A percentile compares a stretch with the other conserved stretches of the same genome.
Evolutionary conservation across 2,888 invertebrate species (phyloP).

Genomic region (Euzophera pinguis): DNA sequence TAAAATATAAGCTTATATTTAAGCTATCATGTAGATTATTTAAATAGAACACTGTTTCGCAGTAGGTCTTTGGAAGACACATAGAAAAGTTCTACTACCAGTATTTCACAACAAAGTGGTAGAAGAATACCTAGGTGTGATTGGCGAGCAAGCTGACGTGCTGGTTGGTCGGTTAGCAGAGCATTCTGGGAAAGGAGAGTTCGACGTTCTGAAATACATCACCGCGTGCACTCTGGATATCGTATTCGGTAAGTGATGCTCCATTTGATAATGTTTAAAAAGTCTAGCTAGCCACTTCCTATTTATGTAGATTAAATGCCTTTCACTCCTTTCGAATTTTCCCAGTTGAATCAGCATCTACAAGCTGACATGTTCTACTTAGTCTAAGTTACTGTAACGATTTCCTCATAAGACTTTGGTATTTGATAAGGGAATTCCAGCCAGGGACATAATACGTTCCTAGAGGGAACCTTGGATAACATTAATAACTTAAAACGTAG

Average conservation of each 20-base stretch:
- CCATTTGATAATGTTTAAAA: neutral
- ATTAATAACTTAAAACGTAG: too few relatives aligned
- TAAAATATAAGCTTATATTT: too few relatives aligned
- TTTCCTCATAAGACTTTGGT: too few relatives aligned
- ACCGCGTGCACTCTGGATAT: constrained; percentile 81
- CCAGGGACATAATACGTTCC: too few relatives aligned
- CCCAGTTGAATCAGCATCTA: too few relatives aligned
- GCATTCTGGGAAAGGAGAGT: constrained; percentile 45
- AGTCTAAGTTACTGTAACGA: too few relatives aligned
- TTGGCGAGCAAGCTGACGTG: constrained; percentile 77
- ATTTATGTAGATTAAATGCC: too few relatives aligned
- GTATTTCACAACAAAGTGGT: constrained; percentile 83
- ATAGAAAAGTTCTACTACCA: constrained; percentile 82
- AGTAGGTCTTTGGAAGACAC: constrained; percentile 80
- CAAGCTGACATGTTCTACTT: too few relatives aligned
- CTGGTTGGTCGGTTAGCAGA: constrained; percentile 67
- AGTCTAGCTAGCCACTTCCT: neutral
- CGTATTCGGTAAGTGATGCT: constrained; percentile 75
- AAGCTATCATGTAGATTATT: too few relatives aligned
- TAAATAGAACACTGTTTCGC: constrained; percentile 17
- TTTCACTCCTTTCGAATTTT: too few relatives aligned
- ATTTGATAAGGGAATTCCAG: too few relatives aligned
- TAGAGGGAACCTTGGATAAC: too few relatives aligned
- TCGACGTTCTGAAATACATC: constrained; percentile 76
- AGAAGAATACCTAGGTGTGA: constrained; percentile 81